Base-by-base conservation (phyloP, 2,888 invertebrate genomes). In the Dyspetes luteomarginatus region DNA sequence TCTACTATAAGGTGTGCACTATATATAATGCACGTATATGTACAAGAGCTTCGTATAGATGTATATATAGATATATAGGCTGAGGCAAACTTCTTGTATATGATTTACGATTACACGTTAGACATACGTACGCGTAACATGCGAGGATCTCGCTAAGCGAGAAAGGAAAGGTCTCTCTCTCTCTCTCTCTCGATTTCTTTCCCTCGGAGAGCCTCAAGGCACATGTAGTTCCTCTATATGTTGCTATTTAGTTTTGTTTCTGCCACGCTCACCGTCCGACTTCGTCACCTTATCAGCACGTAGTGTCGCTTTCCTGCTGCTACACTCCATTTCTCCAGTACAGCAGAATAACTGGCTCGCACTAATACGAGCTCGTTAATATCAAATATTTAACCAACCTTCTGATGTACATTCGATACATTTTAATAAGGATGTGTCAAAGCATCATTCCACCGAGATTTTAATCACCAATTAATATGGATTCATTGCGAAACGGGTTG, bases 391-490 rank as follows among this genome's bases (percentile, higher is more conserved):
- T 43, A 55, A 68, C 65, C n/a, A 36, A 36, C 28, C 22, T 56
- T 56, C 26, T 17, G 30, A 72, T 68, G 52, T 58, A 43, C 26
- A 65, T 43, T 65, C 77, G 68, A 78, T 78, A 78, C 65, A 78
- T 77, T 78, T 78, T 78, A 78, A 81, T 81, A 71, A 74, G 68
- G 58, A 77, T 22, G 65, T 60, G 81, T 81, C 81, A 69, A 58
- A 60, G 45, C 41, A 64, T 78, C 65, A n/a, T 60, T 77, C 71
- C 52, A 68, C 4, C 41, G 55, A 58, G 77, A 81, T 81, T 81
- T 74, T 81, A 78, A 81, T 78, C 77, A 52, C 30, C 81, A 73
- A 81, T 81, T 81, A 81, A 81, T 78, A 69, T 65, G 69, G 43
- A 81, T 81, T 81, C 78, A 81, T 81, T 30, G 77, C 73, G n/a